Conservation (phyloP, 1,140 invertebrate species). For the Phortica variegata region DNA sequence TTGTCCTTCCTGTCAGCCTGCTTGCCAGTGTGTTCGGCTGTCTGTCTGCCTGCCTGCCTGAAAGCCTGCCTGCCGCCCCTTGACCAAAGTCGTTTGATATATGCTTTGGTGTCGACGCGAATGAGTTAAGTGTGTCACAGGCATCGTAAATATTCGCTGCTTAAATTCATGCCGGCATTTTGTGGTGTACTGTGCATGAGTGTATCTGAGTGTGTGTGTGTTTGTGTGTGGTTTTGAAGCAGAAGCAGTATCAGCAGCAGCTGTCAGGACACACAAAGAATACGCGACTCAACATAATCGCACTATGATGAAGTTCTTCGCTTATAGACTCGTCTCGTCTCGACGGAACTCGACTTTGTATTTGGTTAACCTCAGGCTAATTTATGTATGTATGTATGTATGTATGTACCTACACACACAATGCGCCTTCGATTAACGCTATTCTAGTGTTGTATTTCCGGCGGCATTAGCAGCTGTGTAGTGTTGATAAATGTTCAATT, state of each 20-base stretch:
- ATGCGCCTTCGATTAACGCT: no score
- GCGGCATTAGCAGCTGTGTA: no score
- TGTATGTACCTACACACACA: no score
- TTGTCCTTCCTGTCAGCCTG: conserved; percentile 10
- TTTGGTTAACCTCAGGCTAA: no score
- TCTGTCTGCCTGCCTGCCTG: conserved; percentile 7
- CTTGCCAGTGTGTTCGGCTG: conserved; percentile 4
- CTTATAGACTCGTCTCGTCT: conserved; percentile 1
- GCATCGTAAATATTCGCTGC: conserved; percentile 52
- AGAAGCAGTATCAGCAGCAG: conserved; percentile 15
- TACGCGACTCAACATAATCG: conserved; percentile 39
- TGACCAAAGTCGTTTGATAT: conserved; percentile 43
- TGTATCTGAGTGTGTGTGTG: neutral
- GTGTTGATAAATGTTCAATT: no score
- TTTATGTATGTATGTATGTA: no score
- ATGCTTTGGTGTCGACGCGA: conserved; percentile 48
- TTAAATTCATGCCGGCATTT: conserved; percentile 9
- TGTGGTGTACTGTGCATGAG: neutral
- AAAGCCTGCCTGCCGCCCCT: conserved; percentile 12
- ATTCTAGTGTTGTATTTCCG: no score
- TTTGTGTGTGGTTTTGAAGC: neutral
- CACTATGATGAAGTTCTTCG: conserved; percentile 9
- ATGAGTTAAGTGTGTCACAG: conserved; percentile 54
- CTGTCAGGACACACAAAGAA: conserved; percentile 45
- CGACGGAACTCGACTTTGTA: conserved; percentile 15